Base-by-base conservation (phyloP, 2,113 vertebrate genomes). In the Bufo bufo region DNA sequence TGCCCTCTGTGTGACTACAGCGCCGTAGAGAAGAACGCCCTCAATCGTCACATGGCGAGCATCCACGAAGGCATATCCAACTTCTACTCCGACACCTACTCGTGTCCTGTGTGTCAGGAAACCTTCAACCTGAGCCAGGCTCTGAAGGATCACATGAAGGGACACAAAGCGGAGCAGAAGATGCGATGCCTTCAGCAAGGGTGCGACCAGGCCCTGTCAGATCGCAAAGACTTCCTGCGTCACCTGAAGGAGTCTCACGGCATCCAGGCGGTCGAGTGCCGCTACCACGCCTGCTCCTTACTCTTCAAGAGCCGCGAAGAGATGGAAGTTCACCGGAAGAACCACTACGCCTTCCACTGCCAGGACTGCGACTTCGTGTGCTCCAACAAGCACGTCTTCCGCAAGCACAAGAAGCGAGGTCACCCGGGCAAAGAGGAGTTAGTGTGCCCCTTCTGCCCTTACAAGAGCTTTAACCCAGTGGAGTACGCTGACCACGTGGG, bases 281-380 rank as follows among this genome's bases (percentile, higher is more conserved):
- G 95, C 43, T 96, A 99, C 85, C 96, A 98, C 0, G 93, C 97
- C 1, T 99, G 98, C 69, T 94, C 94, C 0, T 92, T 97, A 74
- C 90, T 99, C 77, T 99, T 99, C 0, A 91, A 92, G 77, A 96
- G 92, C 0, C 87, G 92, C 0, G 91, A 95, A 14, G 95, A 95
- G 86, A 99, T 99, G 98, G 96, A 99, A 90, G 91, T 86, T 61
- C 98, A 99, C 91, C 94, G 94, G 43, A 96, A 95, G 89, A 97
- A 94, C 5, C 98, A 99, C 92, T 96, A 96, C 0, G 96, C 98
- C 79, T 99, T 99, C 92, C 98, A 99, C 93, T 99, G 98, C 93
- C 93, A 97, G 0, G 95, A 97, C 74, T 99, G 98, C 0, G 95
- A 97, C 80, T 99, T 99, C 69, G 96, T 96, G 63, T 98, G 97